Percentiles rank a stretch among this genome's conserved stretches.
phyloP scores from a whole-genome alignment of 1,140 invertebrate genomes.

The Caenorhabditis tropicalis region DNA sequence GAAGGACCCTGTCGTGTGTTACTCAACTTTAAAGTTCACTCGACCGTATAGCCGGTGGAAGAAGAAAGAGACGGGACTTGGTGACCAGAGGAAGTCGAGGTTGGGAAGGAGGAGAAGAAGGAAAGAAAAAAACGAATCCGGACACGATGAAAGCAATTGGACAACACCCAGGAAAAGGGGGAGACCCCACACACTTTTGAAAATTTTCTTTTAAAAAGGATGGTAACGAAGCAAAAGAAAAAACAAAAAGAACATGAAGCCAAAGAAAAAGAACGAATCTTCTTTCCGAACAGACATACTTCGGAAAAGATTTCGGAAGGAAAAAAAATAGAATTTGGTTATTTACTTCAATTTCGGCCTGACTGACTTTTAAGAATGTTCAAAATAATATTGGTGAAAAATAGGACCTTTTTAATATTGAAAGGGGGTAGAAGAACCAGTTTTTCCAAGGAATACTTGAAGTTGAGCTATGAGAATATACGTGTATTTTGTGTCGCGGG shows the following conservation, averaged over 20 bases:
- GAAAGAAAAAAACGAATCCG: constrained; percentile 1
- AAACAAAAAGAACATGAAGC: constrained; percentile 3
- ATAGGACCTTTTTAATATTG: neutral
- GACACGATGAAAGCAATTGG: neutral
- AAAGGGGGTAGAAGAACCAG: neutral
- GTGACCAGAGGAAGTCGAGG: constrained; percentile 31
- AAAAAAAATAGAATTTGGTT: constrained; percentile 25
- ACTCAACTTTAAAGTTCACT: constrained; percentile 45
- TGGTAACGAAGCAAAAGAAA: neutral
- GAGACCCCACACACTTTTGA: neutral
- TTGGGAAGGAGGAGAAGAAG: neutral
- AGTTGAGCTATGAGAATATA: constrained; percentile 21
- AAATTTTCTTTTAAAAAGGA: neutral
- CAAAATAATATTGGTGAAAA: constrained; percentile 12
- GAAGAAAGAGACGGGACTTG: constrained; percentile 17
- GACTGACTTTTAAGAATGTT: constrained; percentile 37
- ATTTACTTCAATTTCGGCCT: constrained; percentile 11
- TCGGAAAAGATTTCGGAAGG: constrained; percentile 7
- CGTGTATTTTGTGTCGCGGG: constrained; percentile 10
- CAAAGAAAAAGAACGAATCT: neutral
- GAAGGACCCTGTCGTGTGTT: constrained; percentile 18
- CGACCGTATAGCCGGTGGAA: constrained; percentile 43
- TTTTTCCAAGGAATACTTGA: too few relatives aligned
- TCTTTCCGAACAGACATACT: neutral
- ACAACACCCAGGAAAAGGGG: neutral